phyloP scores from a whole-genome alignment of 2,888 invertebrate species.

The Morinoia aosen region DNA sequence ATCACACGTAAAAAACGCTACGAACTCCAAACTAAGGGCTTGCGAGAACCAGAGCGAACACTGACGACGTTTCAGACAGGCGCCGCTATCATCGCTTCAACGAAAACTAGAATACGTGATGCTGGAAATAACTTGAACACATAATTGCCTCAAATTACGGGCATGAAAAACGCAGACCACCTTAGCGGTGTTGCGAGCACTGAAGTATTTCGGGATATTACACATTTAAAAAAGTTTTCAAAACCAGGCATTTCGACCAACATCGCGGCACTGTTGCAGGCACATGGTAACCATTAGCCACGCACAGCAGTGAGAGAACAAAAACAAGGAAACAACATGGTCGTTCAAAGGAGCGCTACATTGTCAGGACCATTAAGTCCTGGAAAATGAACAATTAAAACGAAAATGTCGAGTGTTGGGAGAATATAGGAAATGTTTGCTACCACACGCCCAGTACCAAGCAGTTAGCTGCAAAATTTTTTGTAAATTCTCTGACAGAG shows the following conservation, averaged over 20 bases:
- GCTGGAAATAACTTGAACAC: not conserved
- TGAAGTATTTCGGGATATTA: not conserved
- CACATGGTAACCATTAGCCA: not conserved
- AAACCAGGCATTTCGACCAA: not conserved
- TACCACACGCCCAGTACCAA: not conserved
- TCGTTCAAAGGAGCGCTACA: not conserved
- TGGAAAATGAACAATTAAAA: not conserved
- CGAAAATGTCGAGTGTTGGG: not conserved
- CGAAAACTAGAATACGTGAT: not conserved
- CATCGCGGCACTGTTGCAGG: not conserved
- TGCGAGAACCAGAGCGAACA: too few species aligned
- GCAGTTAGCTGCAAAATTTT: too few species aligned
- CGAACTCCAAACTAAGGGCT: not conserved
- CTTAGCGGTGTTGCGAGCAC: not conserved
- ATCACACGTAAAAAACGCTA: not conserved
- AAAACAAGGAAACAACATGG: not conserved
- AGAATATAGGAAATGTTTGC: not conserved
- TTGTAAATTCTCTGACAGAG: too few species aligned
- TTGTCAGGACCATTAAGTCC: too few species aligned
- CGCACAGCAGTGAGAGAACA: not conserved
- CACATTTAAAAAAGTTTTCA: not conserved
- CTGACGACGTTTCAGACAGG: not conserved
- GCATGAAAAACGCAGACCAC: not conserved
- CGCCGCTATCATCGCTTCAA: not conserved
- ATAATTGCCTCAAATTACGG: not conserved